Conservation (phyloP, 2,888 invertebrate genomes). For the Nephrotoma appendiculata region DNA sequence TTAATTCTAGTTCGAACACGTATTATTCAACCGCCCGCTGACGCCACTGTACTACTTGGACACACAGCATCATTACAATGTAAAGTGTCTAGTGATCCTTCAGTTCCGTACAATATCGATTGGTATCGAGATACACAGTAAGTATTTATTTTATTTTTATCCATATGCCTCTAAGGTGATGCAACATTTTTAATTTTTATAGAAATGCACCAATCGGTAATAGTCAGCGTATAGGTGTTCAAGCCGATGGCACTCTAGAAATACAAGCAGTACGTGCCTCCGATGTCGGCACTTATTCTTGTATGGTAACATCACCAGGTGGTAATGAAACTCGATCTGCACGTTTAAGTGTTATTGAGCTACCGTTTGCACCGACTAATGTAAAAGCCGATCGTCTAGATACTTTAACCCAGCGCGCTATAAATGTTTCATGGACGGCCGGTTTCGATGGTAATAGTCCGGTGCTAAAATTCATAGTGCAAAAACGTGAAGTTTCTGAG, state of each 20-base stretch:
- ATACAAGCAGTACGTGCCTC: slow-evolving; percentile 79
- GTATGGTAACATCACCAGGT: slow-evolving; percentile 73
- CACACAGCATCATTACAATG: slow-evolving; percentile 89
- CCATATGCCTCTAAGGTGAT: not conserved
- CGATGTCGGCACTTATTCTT: slow-evolving; percentile 89
- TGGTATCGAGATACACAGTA: slow-evolving; percentile 74
- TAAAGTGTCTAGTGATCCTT: slow-evolving; percentile 83
- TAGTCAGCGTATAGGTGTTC: slow-evolving; percentile 57
- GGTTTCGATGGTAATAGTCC: slow-evolving; percentile 97
- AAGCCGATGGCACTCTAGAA: slow-evolving; percentile 70
- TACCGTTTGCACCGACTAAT: slow-evolving; percentile 86
- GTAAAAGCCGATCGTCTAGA: slow-evolving; percentile 60
- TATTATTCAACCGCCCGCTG: slow-evolving; percentile 85
- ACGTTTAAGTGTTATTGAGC: slow-evolving; percentile 74
- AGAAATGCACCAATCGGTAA: slow-evolving; percentile 40
- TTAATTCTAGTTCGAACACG: slow-evolving; percentile 66
- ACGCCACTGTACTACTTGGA: slow-evolving; percentile 80
- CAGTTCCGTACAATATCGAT: slow-evolving; percentile 69
- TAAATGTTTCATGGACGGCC: slow-evolving; percentile 88
- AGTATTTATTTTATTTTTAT: slow-evolving; percentile 36
- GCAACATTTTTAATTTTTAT: slow-evolving; percentile 22
- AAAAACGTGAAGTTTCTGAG: slow-evolving; percentile 78
- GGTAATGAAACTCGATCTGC: slow-evolving; percentile 88
- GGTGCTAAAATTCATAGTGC: slow-evolving; percentile 81
- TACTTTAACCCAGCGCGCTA: slow-evolving; percentile 52